Evolutionary conservation across 2,113 vertebrate genomes (phyloP).

Genomic region (Corapipo altera): DNA sequence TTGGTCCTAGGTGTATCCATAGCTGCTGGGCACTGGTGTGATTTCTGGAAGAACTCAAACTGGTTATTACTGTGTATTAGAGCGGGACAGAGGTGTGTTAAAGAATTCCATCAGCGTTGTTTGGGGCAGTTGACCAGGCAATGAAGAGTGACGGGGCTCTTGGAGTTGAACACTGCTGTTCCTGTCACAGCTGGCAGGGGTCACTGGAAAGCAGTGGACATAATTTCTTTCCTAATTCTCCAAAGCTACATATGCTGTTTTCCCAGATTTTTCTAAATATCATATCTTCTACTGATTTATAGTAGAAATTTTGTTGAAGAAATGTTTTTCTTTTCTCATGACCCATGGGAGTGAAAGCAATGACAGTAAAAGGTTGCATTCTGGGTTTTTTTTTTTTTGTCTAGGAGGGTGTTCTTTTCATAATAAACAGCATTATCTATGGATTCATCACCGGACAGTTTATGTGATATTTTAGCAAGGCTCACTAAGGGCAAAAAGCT

Average conservation of each 20-base stretch:
- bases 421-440: neutral
- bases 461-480: neutral
- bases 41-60: neutral
- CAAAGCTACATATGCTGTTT: neutral
- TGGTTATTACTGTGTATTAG: neutral
- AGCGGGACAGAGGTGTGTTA: neutral
- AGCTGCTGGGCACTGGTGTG: neutral
- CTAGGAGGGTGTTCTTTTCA: neutral
- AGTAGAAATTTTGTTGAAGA: neutral
- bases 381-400: neutral
- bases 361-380: neutral
- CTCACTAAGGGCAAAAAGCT: neutral
- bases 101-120: neutral
- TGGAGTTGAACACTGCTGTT: constrained; percentile 1
- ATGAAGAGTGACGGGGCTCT: rapidly evolving
- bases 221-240: neutral
- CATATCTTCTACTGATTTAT: neutral
- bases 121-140: neutral
- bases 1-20: neutral
- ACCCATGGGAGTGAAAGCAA: neutral
- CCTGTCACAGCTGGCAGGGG: constrained; percentile 48
- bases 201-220: constrained; percentile 46
- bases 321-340: neutral
- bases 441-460: neutral
- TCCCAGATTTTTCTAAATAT: neutral